Evolutionary conservation across 2,113 vertebrate species (phyloP), one percentile per base, ranked within the genome.

Genomic region (Neomonachus schauinslandi): DNA sequence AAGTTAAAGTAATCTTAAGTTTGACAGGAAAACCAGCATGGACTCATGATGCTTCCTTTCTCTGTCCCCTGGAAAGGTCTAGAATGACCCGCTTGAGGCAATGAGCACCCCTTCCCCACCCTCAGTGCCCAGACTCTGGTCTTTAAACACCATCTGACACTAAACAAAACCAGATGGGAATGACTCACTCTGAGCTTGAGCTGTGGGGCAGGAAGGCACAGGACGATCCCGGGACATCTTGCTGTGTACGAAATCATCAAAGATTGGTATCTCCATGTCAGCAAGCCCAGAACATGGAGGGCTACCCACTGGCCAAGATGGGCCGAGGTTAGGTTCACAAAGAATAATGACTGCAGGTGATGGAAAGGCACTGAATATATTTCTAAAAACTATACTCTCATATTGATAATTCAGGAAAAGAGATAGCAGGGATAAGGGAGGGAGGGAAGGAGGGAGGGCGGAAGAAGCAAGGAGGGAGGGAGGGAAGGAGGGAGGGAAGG

Each of bases 1-100:
- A 92, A 59, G 80, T 65, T 77, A 42, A 59, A 82, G 81, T 42
- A 46, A 72, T 46, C 67, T 96, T 94, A 67, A 22, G 61, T 89
- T 82, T 81, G 39, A 95, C 22, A 39, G 79, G 36, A 94, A 95
- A 83, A 80, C 31, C 65, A 51, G 55, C 16, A 33, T 12, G 31
- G 46, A 84, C 18, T 89, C 81, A 61, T 36, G n/a, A 21, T 79
- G 36, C 61, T 46, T 91, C 26, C 7, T 31, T 22, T 82, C 24
- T 59, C 24, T 42, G 55, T 39, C 36, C 11, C 10, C 71, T 8
- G 42, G 63, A 14, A 74, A 89, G 42, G 9, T 59, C 4, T 15
- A 31, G 81, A 36, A 42, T 2, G 33, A 31, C 1, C 14, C 69
- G 1, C 7, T 14, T 11, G 69, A 2, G 42, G 33, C 31, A 8